These are phyloP conservation scores for Drosophila emarginata DNA, from an alignment of 2,888 invertebrate species.

Conservation along the genomic window DNA sequence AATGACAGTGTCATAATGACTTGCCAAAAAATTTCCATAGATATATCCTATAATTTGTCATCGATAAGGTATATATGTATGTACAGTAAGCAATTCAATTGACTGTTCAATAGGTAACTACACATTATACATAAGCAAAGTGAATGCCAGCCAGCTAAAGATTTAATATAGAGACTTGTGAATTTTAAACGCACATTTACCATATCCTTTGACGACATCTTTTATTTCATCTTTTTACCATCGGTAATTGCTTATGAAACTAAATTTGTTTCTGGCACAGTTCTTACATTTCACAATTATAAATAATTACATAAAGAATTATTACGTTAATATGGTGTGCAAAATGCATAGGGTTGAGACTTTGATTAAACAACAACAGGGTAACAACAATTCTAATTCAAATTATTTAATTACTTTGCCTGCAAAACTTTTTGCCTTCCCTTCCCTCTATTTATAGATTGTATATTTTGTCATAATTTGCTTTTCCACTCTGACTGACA, in stretches of 20 bases:
- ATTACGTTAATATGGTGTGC: too few relatives aligned
- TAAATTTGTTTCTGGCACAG: too few relatives aligned
- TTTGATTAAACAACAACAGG: conserved; percentile 20
- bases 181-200: not conserved
- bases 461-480: conserved; percentile 57
- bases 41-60: not conserved
- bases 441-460: not conserved
- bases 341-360: not conserved
- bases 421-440: not conserved
- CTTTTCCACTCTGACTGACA: conserved; percentile 38
- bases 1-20: conserved; percentile 10
- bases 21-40: conserved; percentile 4
- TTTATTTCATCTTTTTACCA: too few relatives aligned
- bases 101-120: not conserved
- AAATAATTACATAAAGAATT: too few relatives aligned
- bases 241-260: too few relatives aligned
- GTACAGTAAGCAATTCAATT: not conserved
- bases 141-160: too few relatives aligned
- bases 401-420: not conserved
- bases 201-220: too few relatives aligned
- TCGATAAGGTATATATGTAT: not conserved
- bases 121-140: not conserved
- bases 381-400: conserved; percentile 5
- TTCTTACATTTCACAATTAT: too few relatives aligned
- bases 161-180: too few relatives aligned